A percentile compares a stretch with the other conserved stretches of the same genome.
phyloP scores from a whole-genome alignment of 2,113 vertebrate species.

The Macquaria ambigua region DNA sequence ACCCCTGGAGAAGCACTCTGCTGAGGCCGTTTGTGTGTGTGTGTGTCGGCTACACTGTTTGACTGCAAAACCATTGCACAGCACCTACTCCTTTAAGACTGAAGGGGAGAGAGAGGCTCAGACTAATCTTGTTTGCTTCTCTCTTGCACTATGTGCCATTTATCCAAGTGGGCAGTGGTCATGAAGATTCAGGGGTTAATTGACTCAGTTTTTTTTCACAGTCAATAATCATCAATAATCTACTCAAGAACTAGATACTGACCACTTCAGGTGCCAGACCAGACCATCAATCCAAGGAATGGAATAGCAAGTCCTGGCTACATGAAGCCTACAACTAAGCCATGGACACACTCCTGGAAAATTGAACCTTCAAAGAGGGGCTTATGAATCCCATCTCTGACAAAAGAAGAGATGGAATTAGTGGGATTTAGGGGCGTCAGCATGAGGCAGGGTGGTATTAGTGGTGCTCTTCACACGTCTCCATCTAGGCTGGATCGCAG shows the following conservation, averaged over 20 bases:
- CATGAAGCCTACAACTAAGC: slow-evolving; percentile 63
- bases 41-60: slow-evolving; percentile 42
- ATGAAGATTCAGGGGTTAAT: slow-evolving; percentile 45
- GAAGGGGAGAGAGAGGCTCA: background rate
- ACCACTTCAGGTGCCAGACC: slow-evolving; percentile 51
- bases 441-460: slow-evolving; percentile 72
- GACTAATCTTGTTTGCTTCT: slow-evolving; percentile 38
- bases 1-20: slow-evolving; percentile 55
- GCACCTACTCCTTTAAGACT: slow-evolving; percentile 26
- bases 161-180: slow-evolving; percentile 30
- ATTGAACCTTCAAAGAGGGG: slow-evolving; percentile 79
- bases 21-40: slow-evolving; percentile 26
- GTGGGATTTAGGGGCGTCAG: slow-evolving; percentile 77
- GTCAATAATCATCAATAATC: slow-evolving; percentile 64
- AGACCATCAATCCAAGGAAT: slow-evolving; percentile 44
- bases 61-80: slow-evolving; percentile 56
- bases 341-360: slow-evolving; percentile 77
- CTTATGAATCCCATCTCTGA: slow-evolving; percentile 79
- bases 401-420: slow-evolving; percentile 82
- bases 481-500: slow-evolving; percentile 66
- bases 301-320: slow-evolving; percentile 48
- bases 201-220: slow-evolving; percentile 40
- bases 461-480: slow-evolving; percentile 73
- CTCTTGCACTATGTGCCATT: slow-evolving; percentile 12
- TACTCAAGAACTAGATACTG: slow-evolving; percentile 37